These are phyloP conservation scores for Metopolophium dirhodum DNA, from an alignment of 1,140 invertebrate species.

Conservation along the genomic window DNA sequence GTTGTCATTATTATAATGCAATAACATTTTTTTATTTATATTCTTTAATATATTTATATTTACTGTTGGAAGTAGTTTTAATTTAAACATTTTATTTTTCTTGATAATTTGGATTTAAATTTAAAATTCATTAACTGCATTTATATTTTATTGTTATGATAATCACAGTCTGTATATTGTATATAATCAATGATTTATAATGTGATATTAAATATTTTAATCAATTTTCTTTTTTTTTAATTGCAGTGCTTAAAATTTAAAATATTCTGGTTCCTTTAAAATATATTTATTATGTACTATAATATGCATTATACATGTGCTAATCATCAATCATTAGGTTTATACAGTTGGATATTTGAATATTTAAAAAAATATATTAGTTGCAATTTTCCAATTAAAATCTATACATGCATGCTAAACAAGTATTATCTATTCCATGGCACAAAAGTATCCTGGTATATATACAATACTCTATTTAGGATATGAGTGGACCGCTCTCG, in stretches of 20 bases:
- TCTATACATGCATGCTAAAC: background rate
- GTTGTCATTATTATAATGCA: background rate
- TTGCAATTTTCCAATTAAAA: background rate
- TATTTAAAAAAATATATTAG: background rate
- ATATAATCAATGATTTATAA: background rate
- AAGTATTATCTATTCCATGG: too few relatives aligned
- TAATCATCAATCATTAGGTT: background rate
- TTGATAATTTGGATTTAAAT: background rate
- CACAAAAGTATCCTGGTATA: too few relatives aligned
- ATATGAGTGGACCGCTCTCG: background rate
- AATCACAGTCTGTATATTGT: background rate
- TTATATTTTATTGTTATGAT: conserved; percentile 36
- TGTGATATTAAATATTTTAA: conserved; percentile 24
- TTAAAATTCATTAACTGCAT: conserved; percentile 2
- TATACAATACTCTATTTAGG: background rate
- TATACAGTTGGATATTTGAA: background rate
- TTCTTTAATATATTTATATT: conserved; percentile 24
- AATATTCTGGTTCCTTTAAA: background rate
- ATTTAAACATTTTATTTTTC: background rate
- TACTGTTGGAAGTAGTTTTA: background rate
- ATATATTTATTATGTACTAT: background rate
- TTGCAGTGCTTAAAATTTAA: background rate
- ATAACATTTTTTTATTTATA: background rate
- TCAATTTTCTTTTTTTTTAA: background rate
- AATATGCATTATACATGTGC: too few relatives aligned